Evolutionary conservation across 2,797 vertebrate species (phyloP).

Genomic region (Oceanodroma leucorhoa): DNA sequence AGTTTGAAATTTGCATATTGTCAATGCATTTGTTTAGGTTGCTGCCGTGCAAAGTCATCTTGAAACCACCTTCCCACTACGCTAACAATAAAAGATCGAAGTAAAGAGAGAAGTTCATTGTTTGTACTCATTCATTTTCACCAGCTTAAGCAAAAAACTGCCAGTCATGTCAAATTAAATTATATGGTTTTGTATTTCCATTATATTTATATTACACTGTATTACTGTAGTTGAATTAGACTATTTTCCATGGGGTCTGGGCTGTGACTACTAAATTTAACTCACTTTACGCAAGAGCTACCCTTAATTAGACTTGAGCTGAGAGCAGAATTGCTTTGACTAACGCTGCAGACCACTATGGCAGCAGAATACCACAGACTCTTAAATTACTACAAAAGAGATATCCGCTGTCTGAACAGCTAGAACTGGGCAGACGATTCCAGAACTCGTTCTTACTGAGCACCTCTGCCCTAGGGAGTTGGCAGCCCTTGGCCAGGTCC

Average conservation of each 20-base stretch:
- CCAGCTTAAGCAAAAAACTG: background rate
- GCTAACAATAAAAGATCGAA: background rate
- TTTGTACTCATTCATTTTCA: background rate
- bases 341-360: background rate
- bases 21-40: background rate
- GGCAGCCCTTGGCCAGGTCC: background rate
- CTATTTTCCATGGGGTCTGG: conserved; percentile 44
- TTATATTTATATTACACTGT: conserved; percentile 47
- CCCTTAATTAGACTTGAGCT: conserved; percentile 38
- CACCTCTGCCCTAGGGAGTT: background rate
- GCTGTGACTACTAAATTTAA: conserved; percentile 44
- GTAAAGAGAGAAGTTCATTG: background rate
- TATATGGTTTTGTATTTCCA: conserved; percentile 51
- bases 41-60: background rate
- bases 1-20: background rate
- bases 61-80: background rate
- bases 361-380: background rate
- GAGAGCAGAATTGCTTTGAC: conserved; percentile 19
- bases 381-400: background rate
- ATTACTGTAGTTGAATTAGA: conserved; percentile 45
- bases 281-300: conserved; percentile 42
- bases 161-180: conserved; percentile 51
- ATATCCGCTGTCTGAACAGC: background rate
- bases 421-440: background rate
- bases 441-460: background rate